Conservation (phyloP, 1,140 invertebrate genomes). For the Anoplolepis gracilipes region DNA sequence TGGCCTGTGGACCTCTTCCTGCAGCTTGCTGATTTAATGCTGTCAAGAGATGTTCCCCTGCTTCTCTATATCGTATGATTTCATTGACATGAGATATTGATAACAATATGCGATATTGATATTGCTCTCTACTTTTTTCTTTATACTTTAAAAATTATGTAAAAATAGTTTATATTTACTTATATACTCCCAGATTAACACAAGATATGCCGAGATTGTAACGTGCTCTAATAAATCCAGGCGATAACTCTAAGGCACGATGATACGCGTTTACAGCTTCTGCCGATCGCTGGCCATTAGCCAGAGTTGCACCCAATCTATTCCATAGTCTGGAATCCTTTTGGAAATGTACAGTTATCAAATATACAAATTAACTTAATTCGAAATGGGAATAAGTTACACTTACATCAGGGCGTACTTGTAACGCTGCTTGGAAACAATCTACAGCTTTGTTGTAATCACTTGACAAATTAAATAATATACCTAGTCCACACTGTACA, state of each 20-base stretch:
- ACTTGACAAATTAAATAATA: constrained; percentile 97
- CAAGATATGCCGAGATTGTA: constrained; percentile 99
- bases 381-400: constrained; percentile 41
- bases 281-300: constrained; percentile 97
- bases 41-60: constrained; percentile 97
- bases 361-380: not conserved
- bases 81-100: not conserved
- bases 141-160: not conserved
- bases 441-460: constrained; percentile 99
- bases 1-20: constrained; percentile 88
- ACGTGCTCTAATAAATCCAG: constrained; percentile 98
- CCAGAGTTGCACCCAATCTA: constrained; percentile 97
- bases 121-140: too few species aligned
- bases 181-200: constrained; percentile 97
- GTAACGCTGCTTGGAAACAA: constrained; percentile 96
- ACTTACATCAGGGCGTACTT: constrained; percentile 91
- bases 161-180: constrained; percentile 85
- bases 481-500: constrained; percentile 97
- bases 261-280: constrained; percentile 99
- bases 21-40: constrained; percentile 97
- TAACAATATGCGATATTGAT: too few species aligned
- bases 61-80: constrained; percentile 89
- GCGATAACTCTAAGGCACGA: constrained; percentile 95
- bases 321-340: constrained; percentile 99
- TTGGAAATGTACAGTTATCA: constrained; percentile 48